Evolutionary conservation across 2,888 invertebrate species (phyloP).

Genomic region (Hydraecia micacea): DNA sequence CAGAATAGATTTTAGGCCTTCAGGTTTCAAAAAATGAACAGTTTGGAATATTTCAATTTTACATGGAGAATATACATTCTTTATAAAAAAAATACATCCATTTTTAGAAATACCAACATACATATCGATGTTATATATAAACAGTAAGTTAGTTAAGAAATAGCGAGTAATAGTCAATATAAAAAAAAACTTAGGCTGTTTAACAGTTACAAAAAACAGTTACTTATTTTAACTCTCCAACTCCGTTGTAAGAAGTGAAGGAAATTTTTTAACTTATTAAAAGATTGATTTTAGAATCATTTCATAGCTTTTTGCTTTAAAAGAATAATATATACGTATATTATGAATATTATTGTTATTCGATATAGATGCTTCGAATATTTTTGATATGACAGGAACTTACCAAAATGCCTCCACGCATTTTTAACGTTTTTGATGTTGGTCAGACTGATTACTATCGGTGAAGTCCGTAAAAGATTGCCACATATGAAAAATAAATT

Average conservation of each 20-base stretch:
- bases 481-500: neutral
- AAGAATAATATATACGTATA: constrained; percentile 77
- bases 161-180: constrained; percentile 88
- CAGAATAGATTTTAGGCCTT: constrained; percentile 81
- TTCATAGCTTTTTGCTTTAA: constrained; percentile 80
- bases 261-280: constrained; percentile 63
- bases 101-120: constrained; percentile 89
- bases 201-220: constrained; percentile 80
- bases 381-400: constrained; percentile 47
- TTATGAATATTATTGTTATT: constrained; percentile 78
- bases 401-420: constrained; percentile 15
- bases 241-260: constrained; percentile 63
- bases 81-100: constrained; percentile 76
- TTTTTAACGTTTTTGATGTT: constrained; percentile 13
- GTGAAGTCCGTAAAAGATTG: neutral
- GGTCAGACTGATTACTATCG: neutral
- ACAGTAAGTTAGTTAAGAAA: constrained; percentile 80
- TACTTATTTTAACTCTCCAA: constrained; percentile 67
- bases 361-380: constrained; percentile 68
- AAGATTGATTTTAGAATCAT: constrained; percentile 68
- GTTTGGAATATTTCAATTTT: constrained; percentile 77
- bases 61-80: constrained; percentile 72
- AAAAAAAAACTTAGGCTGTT: constrained; percentile 84
- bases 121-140: constrained; percentile 90
- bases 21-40: constrained; percentile 69